phyloP scores from a whole-genome alignment of 2,888 invertebrate genomes.

The Gastracanthus pulcherrimus region DNA sequence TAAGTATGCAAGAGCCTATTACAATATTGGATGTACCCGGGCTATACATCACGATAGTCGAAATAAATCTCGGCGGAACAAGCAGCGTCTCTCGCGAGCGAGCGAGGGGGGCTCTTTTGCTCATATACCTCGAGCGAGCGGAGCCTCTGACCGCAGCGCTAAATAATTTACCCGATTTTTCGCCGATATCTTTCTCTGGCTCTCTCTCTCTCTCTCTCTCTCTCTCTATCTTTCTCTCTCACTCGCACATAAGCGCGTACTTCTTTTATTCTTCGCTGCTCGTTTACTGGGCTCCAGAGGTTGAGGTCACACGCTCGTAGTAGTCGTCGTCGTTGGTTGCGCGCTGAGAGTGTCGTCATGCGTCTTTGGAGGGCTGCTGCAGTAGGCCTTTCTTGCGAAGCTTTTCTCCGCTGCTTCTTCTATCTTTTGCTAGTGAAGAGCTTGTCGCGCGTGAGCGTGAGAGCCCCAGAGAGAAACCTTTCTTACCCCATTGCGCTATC shows the following conservation, averaged over 20 bases:
- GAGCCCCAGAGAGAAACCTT: neutral
- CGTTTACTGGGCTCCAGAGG: neutral
- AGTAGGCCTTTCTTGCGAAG: neutral
- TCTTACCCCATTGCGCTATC: neutral
- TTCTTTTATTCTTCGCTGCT: neutral
- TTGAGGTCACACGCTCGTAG: slow-evolving; percentile 10
- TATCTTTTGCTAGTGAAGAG: neutral
- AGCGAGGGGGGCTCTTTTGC: neutral
- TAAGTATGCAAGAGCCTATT: slow-evolving; percentile 71
- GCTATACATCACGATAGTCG: slow-evolving; percentile 75
- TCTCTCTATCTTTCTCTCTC: no score
- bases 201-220: no score
- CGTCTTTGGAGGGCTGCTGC: no score
- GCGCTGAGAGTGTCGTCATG: neutral
- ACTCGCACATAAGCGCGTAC: neutral
- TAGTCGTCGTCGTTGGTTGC: neutral
- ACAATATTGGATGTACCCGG: slow-evolving; percentile 74
- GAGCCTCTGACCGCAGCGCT: slow-evolving; percentile 59
- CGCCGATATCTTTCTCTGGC: slow-evolving; percentile 40
- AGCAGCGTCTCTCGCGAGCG: slow-evolving; percentile 66
- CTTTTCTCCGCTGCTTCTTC: neutral
- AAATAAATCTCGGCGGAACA: slow-evolving; percentile 75
- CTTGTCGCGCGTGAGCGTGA: slow-evolving; percentile 9
- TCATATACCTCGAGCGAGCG: neutral
- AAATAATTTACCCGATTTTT: slow-evolving; percentile 67